phyloP scores from a whole-genome alignment of 2,797 vertebrate species.

The Sebastes baramenuke region DNA sequence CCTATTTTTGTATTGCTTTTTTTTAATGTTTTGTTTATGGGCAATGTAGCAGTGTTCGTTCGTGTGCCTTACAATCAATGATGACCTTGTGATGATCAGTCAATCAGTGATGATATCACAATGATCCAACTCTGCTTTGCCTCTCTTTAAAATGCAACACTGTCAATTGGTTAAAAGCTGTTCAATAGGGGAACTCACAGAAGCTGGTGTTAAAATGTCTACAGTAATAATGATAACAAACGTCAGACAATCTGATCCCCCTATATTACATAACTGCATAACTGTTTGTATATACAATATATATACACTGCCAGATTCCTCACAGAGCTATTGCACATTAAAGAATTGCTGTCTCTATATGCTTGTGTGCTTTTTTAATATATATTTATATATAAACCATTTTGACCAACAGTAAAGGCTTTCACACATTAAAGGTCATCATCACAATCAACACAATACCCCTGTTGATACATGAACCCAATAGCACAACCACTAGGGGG shows the following conservation, averaged over 20 bases:
- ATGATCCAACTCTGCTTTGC: background rate
- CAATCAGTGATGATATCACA: no score
- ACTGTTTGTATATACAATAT: background rate
- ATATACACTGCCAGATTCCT: background rate
- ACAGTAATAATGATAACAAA: background rate
- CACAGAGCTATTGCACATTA: background rate
- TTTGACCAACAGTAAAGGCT: background rate
- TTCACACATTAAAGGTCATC: background rate
- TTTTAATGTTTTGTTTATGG: background rate
- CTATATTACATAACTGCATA: background rate
- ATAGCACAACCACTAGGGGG: no score
- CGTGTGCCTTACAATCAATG: background rate
- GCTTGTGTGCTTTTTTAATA: background rate
- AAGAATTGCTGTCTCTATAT: background rate
- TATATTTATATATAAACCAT: background rate
- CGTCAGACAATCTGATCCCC: background rate
- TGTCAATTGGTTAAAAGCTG: background rate
- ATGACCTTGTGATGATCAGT: background rate
- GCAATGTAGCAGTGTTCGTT: background rate
- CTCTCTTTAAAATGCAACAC: background rate
- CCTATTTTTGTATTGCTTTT: conserved; percentile 2
- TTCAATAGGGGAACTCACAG: background rate
- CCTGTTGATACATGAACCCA: no score
- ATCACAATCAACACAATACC: no score
- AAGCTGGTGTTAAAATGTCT: background rate